These are phyloP conservation scores for Trissonchulus sp. DNA, from an alignment of 2,888 invertebrate genomes.

Conservation along the genomic window DNA sequence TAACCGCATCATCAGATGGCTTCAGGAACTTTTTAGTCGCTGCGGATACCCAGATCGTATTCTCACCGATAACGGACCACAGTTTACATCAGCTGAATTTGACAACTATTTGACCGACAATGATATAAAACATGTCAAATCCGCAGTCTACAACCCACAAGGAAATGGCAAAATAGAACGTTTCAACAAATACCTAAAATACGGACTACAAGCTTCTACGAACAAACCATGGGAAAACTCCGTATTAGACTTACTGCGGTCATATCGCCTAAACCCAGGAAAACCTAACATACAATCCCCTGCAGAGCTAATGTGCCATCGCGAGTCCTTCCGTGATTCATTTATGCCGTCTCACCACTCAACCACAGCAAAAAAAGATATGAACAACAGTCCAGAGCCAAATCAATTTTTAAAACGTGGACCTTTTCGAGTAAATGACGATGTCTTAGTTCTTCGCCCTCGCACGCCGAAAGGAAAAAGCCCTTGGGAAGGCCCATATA, in stretches of 20 bases:
- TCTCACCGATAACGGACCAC: conserved; percentile 10
- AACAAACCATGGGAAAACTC: background rate
- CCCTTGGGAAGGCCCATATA: too few species aligned
- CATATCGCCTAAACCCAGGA: background rate
- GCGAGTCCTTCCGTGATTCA: too few species aligned
- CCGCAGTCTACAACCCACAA: conserved; percentile 6
- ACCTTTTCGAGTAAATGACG: too few species aligned
- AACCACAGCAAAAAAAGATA: too few species aligned
- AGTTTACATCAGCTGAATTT: background rate
- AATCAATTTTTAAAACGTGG: too few species aligned
- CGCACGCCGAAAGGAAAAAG: too few species aligned
- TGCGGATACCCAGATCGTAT: background rate
- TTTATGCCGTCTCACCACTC: too few species aligned
- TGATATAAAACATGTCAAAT: background rate
- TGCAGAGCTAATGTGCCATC: too few species aligned
- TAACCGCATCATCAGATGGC: background rate
- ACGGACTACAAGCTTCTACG: conserved; percentile 2
- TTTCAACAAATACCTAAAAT: background rate
- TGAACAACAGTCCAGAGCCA: too few species aligned
- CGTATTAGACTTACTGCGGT: background rate
- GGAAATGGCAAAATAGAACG: background rate
- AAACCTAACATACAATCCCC: too few species aligned
- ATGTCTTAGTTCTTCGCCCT: too few species aligned
- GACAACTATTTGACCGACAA: background rate
- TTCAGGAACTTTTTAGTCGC: background rate